Evolutionary conservation across 2,888 invertebrate species (phyloP).

Genomic region (Drosophila cracens): DNA sequence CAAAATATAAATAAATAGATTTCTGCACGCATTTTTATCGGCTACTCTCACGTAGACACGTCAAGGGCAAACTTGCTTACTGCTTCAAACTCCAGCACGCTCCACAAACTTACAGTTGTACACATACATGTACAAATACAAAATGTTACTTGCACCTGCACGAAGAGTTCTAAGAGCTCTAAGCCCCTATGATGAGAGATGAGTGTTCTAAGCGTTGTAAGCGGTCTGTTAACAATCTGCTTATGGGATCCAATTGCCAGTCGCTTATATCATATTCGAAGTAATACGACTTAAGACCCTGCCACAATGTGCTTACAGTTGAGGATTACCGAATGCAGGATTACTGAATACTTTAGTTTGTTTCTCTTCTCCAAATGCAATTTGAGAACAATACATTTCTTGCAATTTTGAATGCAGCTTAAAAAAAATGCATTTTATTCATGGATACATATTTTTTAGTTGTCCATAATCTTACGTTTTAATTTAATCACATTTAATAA

Average conservation of each 20-base stretch:
- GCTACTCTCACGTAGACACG: neutral
- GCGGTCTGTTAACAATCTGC: conserved; percentile 44
- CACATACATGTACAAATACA: conserved; percentile 10
- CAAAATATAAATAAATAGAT: conserved; percentile 3
- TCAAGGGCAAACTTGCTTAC: conserved; percentile 15
- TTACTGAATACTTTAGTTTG: neutral
- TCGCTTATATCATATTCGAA: conserved; percentile 6
- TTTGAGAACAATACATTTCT: neutral
- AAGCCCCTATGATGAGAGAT: neutral
- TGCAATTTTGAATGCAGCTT: neutral
- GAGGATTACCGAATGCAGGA: conserved; percentile 15
- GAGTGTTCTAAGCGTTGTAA: conserved; percentile 21
- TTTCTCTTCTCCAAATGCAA: neutral
- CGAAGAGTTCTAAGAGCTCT: neutral
- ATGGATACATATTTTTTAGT: neutral
- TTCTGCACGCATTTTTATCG: neutral
- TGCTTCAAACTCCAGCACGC: conserved; percentile 25
- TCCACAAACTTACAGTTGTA: conserved; percentile 10
- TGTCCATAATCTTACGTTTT: neutral
- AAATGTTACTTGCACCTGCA: conserved; percentile 5
- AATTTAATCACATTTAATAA: neutral
- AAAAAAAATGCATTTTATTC: neutral
- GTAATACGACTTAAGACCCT: conserved; percentile 26
- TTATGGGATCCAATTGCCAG: conserved; percentile 20
- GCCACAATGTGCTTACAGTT: conserved; percentile 14